Conservation (phyloP, 2,113 vertebrate genomes). For the Salminus brasiliensis region DNA sequence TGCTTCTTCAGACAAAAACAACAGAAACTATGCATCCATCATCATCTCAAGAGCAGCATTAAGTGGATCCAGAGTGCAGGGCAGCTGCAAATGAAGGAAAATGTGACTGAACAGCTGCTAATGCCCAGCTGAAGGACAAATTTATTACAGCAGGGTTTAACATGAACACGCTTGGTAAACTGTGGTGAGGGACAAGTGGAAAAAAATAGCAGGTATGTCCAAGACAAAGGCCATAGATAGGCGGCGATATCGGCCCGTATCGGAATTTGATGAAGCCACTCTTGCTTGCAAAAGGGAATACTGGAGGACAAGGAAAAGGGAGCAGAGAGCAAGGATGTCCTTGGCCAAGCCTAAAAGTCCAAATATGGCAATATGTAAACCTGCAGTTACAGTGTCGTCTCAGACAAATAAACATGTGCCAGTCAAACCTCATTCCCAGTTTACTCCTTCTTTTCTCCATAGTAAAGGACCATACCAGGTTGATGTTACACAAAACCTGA, state of each 20-base stretch:
- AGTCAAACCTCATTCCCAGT: slow-evolving; percentile 28
- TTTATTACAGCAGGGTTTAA: neutral
- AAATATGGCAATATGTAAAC: slow-evolving; percentile 25
- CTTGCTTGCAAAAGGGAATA: slow-evolving; percentile 78
- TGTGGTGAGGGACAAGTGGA: slow-evolving; percentile 45
- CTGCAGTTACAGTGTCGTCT: slow-evolving; percentile 2
- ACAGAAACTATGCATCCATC: neutral
- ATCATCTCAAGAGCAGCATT: neutral
- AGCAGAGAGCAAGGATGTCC: slow-evolving; percentile 75
- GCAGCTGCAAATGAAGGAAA: slow-evolving; percentile 8
- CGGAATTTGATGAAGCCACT: slow-evolving; percentile 71
- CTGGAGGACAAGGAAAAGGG: slow-evolving; percentile 79
- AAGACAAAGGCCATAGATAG: slow-evolving; percentile 60
- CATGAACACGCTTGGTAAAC: neutral
- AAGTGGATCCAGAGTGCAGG: slow-evolving; percentile 5
- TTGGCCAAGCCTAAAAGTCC: slow-evolving; percentile 47
- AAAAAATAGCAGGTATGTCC: slow-evolving; percentile 62
- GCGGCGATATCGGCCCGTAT: slow-evolving; percentile 69
- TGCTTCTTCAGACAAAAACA: neutral
- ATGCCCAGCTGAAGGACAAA: neutral
- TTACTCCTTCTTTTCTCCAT: slow-evolving; percentile 42
- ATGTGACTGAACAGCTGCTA: slow-evolving; percentile 35
- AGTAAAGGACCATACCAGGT: slow-evolving; percentile 47
- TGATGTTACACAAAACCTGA: slow-evolving; percentile 28
- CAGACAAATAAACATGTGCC: neutral